Percentiles rank a stretch among this genome's conserved stretches.
Evolutionary conservation across 1,140 invertebrate genomes (phyloP).

Genomic region (Plutomurus gul): DNA sequence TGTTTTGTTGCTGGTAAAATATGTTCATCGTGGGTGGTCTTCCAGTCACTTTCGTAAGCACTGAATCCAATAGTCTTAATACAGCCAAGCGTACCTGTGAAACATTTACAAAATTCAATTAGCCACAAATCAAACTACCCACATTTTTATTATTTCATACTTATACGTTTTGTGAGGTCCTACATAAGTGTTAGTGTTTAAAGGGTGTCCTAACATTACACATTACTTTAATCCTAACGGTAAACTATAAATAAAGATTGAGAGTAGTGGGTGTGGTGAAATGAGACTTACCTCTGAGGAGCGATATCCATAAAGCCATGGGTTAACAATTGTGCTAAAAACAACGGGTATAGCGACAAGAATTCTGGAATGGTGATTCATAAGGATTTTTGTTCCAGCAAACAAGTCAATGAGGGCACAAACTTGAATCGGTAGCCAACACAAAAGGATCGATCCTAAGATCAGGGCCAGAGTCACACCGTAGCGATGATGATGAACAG

Average conservation of each 20-base stretch:
- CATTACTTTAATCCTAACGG: too few species aligned
- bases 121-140: background rate
- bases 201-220: too few species aligned
- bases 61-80: constrained; percentile 61
- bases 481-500: constrained; percentile 59
- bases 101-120: background rate
- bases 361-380: constrained; percentile 31
- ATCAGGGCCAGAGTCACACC: constrained; percentile 68
- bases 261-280: background rate
- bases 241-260: background rate
- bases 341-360: constrained; percentile 64
- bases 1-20: constrained; percentile 41
- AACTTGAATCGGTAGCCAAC: constrained; percentile 70
- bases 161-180: too few species aligned
- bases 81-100: constrained; percentile 61
- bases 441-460: constrained; percentile 65
- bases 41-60: constrained; percentile 54
- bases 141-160: too few species aligned
- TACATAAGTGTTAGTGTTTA: too few species aligned
- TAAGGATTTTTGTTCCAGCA: constrained; percentile 22
- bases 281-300: constrained; percentile 63
- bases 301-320: constrained; percentile 71
- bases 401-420: constrained; percentile 56
- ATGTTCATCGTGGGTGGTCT: constrained; percentile 43
- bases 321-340: constrained; percentile 67